Conservation (phyloP, 1,140 invertebrate species). For the Penaeus vannamei region DNA sequence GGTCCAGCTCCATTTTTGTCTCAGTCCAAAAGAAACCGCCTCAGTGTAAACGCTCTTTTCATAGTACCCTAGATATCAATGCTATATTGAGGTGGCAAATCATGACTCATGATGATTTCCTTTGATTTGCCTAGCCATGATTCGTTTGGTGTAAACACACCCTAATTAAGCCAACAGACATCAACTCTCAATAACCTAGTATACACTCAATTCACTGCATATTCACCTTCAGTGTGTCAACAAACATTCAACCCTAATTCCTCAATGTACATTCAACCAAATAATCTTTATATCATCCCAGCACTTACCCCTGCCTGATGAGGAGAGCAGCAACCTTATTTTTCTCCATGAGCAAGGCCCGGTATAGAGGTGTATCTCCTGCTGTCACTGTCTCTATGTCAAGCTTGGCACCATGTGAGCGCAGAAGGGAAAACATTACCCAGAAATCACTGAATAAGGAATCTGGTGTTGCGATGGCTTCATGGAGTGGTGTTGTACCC, state of each 20-base stretch:
- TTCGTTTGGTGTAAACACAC: no score
- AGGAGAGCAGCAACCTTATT: slow-evolving; percentile 72
- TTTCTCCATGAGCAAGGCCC: slow-evolving; percentile 73
- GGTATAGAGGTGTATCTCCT: slow-evolving; percentile 74
- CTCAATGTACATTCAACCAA: neutral
- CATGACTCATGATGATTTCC: no score
- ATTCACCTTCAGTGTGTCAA: neutral
- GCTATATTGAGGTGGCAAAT: no score
- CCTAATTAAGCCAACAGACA: no score
- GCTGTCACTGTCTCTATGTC: slow-evolving; percentile 72
- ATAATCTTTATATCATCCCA: neutral
- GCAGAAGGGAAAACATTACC: slow-evolving; percentile 72
- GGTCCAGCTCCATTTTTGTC: no score
- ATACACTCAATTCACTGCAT: neutral
- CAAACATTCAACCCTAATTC: neutral
- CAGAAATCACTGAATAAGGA: slow-evolving; percentile 71
- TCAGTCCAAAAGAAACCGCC: no score
- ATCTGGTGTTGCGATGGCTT: slow-evolving; percentile 72
- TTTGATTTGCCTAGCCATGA: no score
- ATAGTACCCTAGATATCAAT: no score
- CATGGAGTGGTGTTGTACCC: slow-evolving; percentile 75
- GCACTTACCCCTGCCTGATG: slow-evolving; percentile 73
- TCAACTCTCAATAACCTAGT: neutral
- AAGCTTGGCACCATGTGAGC: slow-evolving; percentile 72
- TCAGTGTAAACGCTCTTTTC: no score